Percentiles rank a stretch among this genome's conserved stretches.
phyloP scores from a whole-genome alignment of 2,797 vertebrate genomes.

The Molossus alvarezi region DNA sequence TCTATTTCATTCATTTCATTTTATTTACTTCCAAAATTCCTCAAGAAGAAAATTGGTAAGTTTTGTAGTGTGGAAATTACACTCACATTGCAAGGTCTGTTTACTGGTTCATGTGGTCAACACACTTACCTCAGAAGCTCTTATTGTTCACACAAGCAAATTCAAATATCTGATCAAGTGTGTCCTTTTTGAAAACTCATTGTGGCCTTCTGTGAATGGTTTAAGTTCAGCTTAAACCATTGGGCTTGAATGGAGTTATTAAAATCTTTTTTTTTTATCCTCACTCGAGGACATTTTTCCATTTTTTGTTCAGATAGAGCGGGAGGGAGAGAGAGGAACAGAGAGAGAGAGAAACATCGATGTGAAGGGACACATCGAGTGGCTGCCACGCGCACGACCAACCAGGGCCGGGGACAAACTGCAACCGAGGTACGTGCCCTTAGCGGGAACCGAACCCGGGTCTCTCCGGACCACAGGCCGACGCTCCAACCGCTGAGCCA shows the following conservation, averaged over 20 bases:
- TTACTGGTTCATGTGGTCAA: neutral
- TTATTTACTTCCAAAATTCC: slow-evolving; percentile 20
- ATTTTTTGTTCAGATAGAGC: no score
- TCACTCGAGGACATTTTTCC: no score
- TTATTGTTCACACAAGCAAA: slow-evolving; percentile 24
- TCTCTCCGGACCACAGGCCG: no score
- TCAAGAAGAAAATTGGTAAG: neutral
- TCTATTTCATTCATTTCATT: neutral
- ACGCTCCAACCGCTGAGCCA: no score
- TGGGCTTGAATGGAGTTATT: neutral
- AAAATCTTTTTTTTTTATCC: no score
- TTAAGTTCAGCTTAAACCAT: neutral
- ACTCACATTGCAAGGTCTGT: neutral
- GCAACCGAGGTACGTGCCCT: no score
- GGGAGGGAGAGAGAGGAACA: no score
- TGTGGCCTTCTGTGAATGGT: neutral
- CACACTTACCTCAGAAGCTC: neutral
- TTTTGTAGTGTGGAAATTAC: neutral
- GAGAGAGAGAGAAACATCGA: no score
- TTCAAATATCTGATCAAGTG: neutral
- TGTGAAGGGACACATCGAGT: no score
- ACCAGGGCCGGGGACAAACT: no score
- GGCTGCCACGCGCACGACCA: no score
- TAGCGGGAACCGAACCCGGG: no score
- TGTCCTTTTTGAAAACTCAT: neutral